Evolutionary conservation across 2,888 invertebrate species (phyloP), one percentile per base, ranked within the genome.

Genomic region (Sinelater perroti): DNA sequence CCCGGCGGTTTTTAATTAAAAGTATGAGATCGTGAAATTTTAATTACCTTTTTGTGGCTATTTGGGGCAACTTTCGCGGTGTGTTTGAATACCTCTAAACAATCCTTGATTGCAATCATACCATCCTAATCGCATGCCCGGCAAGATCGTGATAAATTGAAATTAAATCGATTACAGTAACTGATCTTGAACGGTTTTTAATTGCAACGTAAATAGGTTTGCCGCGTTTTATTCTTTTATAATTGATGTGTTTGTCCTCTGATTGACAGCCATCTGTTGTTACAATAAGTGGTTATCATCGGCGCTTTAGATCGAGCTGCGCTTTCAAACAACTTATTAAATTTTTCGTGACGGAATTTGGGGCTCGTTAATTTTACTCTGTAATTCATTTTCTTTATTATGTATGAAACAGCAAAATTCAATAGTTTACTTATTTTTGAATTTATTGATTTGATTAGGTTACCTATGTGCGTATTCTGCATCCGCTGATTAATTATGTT

Each of bases 1-100:
- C 13, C 40, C 26, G 40, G 13, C 40, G 26, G 40, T 40, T 40
- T 40, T 10, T 40, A 40, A 40, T 40, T 40, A 40, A 40, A 40
- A 40, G 40, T 20, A 40, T 40, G 40, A 40, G 40, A 40, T 40
- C 11, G 40, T 40, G 26, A 40, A 40, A 40, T 40, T 40, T 40
- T 38, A 38, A 38, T 38, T 38, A 38, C 20, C 18, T 38, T 38
- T 38, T 38, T 38, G 21, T 20, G 8, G 18, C 20, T 11, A 38
- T 20, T 38, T 38, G 21, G 38, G 38, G 38, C 38, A 38, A 38
- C 38, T 38, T 38, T 38, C 38, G 38, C 38, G 20, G 20, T 38
- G 11, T 38, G 20, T 21, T 20, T 11, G 21, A 38, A 38, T 20
- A 17, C 20, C 21, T 38, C 38, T 38, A 38, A 38, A 38, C 20